phyloP scores from a whole-genome alignment of 2,888 invertebrate species.

The Panopea generosa region DNA sequence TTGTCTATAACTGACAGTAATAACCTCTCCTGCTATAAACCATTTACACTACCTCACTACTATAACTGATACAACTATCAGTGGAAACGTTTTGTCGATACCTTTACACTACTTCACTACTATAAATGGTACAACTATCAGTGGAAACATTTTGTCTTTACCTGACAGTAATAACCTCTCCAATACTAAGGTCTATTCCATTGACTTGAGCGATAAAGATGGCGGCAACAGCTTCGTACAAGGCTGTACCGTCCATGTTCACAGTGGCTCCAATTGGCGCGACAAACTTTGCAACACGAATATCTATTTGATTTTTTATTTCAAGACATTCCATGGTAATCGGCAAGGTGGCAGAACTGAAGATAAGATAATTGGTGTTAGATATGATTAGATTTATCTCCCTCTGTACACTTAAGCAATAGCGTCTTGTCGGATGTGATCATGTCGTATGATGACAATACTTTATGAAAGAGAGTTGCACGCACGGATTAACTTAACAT shows the following conservation, averaged over 20 bases:
- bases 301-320: constrained; percentile 92
- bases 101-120: no score
- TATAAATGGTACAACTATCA: no score
- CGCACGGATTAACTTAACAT: no score
- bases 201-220: constrained; percentile 96
- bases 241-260: constrained; percentile 84
- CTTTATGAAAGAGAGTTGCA: no score
- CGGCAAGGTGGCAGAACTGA: constrained; percentile 94
- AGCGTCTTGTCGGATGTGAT: no score
- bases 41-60: no score
- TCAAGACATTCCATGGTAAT: constrained; percentile 95
- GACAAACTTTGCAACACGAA: constrained; percentile 94
- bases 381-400: not conserved
- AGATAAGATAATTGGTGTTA: constrained; percentile 54
- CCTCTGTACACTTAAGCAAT: constrained; percentile 81
- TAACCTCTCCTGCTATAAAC: no score
- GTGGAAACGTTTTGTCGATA: no score
- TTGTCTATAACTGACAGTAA: no score
- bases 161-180: constrained; percentile 95
- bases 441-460: no score
- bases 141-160: no score
- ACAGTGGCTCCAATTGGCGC: constrained; percentile 94
- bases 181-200: constrained; percentile 91
- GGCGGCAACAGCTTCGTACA: constrained; percentile 95
- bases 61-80: no score